phyloP scores from a whole-genome alignment of 2,797 vertebrate genomes.

The Acanthurus lineatus region DNA sequence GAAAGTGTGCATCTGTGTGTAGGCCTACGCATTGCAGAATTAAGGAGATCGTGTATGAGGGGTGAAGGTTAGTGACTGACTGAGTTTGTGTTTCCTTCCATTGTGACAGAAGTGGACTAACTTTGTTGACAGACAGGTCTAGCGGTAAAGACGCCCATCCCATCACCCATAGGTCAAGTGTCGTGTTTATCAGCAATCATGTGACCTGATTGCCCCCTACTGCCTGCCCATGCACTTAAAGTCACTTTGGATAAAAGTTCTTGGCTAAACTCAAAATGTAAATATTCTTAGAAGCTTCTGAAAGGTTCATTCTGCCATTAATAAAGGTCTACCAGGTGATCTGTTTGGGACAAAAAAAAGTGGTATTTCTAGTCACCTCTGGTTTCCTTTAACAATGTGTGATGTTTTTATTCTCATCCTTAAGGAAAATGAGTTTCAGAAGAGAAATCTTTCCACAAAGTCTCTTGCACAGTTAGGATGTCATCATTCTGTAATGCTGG shows the following conservation, averaged over 20 bases:
- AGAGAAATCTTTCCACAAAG: constrained; percentile 11
- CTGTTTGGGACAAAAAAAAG: constrained; percentile 19
- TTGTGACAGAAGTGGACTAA: constrained; percentile 48
- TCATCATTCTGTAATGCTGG: constrained; percentile 22
- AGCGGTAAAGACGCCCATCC: constrained; percentile 19
- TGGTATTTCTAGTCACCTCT: not conserved
- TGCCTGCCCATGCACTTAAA: constrained; percentile 60
- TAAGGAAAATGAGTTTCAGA: constrained; percentile 21
- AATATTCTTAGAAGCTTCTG: constrained; percentile 68
- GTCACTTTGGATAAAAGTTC: constrained; percentile 76
- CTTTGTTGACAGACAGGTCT: constrained; percentile 42
- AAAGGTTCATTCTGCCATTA: constrained; percentile 66
- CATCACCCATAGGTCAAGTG: constrained; percentile 27
- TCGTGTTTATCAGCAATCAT: constrained; percentile 33
- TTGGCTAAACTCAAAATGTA: constrained; percentile 69
- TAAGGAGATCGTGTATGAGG: constrained; percentile 44
- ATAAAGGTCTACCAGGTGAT: constrained; percentile 30
- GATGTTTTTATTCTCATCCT: not conserved
- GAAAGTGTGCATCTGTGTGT: constrained; percentile 50
- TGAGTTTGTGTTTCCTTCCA: constrained; percentile 43
- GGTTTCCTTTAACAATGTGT: not conserved
- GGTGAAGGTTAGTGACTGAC: constrained; percentile 29
- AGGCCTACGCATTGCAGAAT: constrained; percentile 46
- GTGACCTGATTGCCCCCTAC: constrained; percentile 34
- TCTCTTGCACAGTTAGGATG: constrained; percentile 6